Percentiles rank a stretch among this genome's conserved stretches.
Evolutionary conservation across 2,888 invertebrate species (phyloP).

Genomic region (Hirtodrosophila trivittata): DNA sequence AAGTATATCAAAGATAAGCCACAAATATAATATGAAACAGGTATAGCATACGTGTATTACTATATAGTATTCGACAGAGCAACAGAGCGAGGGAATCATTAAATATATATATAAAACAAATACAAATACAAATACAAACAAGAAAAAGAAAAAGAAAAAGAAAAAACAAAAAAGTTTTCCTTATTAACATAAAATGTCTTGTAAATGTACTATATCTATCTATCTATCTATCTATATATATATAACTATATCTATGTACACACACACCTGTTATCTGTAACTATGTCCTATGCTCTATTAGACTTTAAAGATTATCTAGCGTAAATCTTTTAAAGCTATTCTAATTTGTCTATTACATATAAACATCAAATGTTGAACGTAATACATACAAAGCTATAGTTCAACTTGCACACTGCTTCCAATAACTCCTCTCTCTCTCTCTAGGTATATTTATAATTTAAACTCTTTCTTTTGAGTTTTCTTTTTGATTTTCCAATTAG

Average conservation of each 20-base stretch:
- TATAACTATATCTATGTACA: conserved; percentile 39
- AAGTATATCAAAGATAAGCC: conserved; percentile 41
- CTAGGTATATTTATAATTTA: conserved; percentile 21
- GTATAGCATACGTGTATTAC: conserved; percentile 60
- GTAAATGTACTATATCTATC: conserved; percentile 64
- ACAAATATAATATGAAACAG: conserved; percentile 59
- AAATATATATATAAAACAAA: conserved; percentile 22
- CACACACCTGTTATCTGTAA: conserved; percentile 49
- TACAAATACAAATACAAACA: conserved; percentile 13
- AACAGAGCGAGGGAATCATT: conserved; percentile 49
- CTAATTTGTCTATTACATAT: conserved; percentile 41
- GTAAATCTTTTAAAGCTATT: conserved; percentile 56
- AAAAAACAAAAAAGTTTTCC: not conserved
- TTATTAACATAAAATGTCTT: conserved; percentile 44
- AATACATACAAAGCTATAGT: conserved; percentile 6
- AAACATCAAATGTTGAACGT: conserved; percentile 65
- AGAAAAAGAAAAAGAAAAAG: too few species aligned
- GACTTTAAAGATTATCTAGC: conserved; percentile 63
- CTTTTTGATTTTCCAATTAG: conserved; percentile 30
- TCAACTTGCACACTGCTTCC: conserved; percentile 50
- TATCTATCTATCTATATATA: conserved; percentile 38
- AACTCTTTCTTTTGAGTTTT: conserved; percentile 1
- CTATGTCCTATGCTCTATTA: conserved; percentile 62
- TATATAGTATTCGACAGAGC: conserved; percentile 40
- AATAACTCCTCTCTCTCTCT: conserved; percentile 31